Evolutionary conservation across 2,113 vertebrate species (phyloP), one percentile per base, ranked within the genome.

Genomic region (Scatophagus argus): DNA sequence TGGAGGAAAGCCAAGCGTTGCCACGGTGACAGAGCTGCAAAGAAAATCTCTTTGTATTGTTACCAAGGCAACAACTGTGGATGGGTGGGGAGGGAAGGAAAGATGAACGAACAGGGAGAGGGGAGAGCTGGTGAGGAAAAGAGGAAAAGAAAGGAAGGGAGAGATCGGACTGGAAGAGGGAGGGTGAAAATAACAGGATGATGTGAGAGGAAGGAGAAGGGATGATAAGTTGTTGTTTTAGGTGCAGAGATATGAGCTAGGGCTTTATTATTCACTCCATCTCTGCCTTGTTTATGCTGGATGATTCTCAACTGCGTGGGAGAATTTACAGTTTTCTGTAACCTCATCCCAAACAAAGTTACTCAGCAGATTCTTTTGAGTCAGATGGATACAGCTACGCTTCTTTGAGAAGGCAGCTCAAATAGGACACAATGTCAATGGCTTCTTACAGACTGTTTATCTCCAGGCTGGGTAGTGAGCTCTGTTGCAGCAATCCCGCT

Each of bases 11-110:
- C 90, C 91, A 88, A 88, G 82, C 79, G 92, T 94, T 94, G 87
- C 93, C 92, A 92, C 59, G 89, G 93, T 82, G 90, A 94, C 91
- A 73, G 85, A 85, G 91, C 90, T 85, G 84, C 43, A 10, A 88
- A 92, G 87, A 88, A 92, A 91, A 90, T 86, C 76, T 91, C 89
- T 93, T 92, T 93, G 88, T 93, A 87, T 92, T 91, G 93, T 94
- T 94, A 92, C 93, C 92, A 94, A 85, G 92, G 93, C 91, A 93
- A 94, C 93, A 84, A 91, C 86, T 77, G 75, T 90, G 74, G 85
- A 77, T 82, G 84, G 83, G 79, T 83, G 73, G 72, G 56, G 65
- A 77, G 64, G 38, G 68, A 73, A 60, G 36, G 43, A 27, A 34
- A 65, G 47, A 31, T 2, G 66, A 74, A 81, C 59, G 71, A 73